Conservation (phyloP, 2,113 vertebrate genomes). For the Pollimyrus isidori region DNA sequence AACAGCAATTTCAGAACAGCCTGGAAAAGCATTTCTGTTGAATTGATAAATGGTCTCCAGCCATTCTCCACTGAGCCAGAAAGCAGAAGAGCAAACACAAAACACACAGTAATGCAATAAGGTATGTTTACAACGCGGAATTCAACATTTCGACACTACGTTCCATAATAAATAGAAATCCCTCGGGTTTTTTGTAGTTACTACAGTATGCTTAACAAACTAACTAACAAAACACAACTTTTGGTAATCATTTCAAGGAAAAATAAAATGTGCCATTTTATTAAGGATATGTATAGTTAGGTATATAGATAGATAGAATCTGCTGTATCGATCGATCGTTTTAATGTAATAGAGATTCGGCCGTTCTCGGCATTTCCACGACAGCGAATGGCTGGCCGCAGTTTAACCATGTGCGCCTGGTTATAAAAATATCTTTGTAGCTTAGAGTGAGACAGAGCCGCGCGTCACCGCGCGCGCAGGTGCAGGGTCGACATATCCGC, state of each 20-base stretch:
- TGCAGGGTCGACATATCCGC: background rate
- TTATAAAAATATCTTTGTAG: background rate
- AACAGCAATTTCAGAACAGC: background rate
- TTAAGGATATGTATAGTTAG: no score
- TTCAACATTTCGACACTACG: background rate
- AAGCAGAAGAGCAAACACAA: background rate
- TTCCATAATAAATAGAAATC: background rate
- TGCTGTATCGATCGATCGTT: background rate
- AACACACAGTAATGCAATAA: background rate
- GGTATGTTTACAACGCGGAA: background rate
- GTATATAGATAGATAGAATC: no score
- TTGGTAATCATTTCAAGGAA: background rate
- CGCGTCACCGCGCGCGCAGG: background rate
- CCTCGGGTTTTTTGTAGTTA: background rate
- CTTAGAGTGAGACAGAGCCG: background rate
- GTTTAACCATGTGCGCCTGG: background rate
- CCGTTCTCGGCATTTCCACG: background rate
- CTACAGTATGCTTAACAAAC: background rate
- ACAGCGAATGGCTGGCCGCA: background rate
- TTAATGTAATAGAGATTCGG: background rate
- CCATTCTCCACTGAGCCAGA: background rate
- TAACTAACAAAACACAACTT: background rate
- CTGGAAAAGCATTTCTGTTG: background rate
- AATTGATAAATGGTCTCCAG: background rate
- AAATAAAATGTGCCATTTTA: background rate